These are phyloP conservation scores for Rhizoglyphus robini DNA, from an alignment of 1,140 invertebrate species.

Conservation along the genomic window DNA sequence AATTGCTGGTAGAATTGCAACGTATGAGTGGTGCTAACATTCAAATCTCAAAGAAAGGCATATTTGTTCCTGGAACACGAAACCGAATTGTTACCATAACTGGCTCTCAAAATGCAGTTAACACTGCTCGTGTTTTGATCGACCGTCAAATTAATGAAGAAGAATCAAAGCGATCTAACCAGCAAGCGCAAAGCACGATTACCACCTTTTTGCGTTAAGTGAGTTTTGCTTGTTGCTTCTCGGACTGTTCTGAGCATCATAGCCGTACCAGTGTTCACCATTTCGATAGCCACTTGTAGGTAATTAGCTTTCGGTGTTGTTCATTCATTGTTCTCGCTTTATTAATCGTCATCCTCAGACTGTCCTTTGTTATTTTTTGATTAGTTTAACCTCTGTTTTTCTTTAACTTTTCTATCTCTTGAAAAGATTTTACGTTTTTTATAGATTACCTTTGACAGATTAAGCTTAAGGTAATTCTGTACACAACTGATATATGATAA, in stretches of 20 bases:
- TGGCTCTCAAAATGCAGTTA: slow-evolving; percentile 69
- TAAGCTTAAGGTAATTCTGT: neutral
- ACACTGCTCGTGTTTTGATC: slow-evolving; percentile 80
- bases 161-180: slow-evolving; percentile 67
- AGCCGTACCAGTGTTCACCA: neutral
- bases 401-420: neutral
- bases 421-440: neutral
- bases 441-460: neutral
- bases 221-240: neutral
- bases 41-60: slow-evolving; percentile 96
- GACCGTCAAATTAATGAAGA: slow-evolving; percentile 88
- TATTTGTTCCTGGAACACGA: slow-evolving; percentile 85
- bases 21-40: slow-evolving; percentile 89
- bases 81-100: slow-evolving; percentile 93
- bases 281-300: neutral
- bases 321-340: neutral
- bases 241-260: neutral
- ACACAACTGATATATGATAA: neutral
- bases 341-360: neutral
- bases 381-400: neutral
- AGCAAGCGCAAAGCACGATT: neutral
- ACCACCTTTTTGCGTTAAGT: neutral
- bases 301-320: neutral
- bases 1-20: slow-evolving; percentile 90
- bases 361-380: neutral